A percentile compares a stretch with the other conserved stretches of the same genome.
Evolutionary conservation across 1,140 invertebrate species (phyloP).

Genomic region (Drosophila watanabei): DNA sequence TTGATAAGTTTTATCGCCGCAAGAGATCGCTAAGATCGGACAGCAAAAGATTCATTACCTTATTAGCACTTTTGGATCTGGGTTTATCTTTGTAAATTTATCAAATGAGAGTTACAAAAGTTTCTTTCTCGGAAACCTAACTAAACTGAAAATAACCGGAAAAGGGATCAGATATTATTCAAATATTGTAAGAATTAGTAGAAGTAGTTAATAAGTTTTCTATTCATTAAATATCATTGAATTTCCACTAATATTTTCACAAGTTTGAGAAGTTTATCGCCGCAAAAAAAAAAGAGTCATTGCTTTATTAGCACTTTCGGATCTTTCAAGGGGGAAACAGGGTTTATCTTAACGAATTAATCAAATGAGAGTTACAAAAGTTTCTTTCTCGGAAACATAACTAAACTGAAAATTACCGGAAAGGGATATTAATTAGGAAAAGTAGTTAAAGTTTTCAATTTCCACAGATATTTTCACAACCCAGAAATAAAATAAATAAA

Average conservation of each 20-base stretch:
- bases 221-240: neutral
- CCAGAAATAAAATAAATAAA: constrained; percentile 10
- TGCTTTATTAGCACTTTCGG: constrained; percentile 45
- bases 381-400: neutral
- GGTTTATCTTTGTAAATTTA: no score
- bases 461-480: neutral
- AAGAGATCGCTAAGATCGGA: no score
- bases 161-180: neutral
- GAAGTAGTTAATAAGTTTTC: neutral
- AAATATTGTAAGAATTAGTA: neutral
- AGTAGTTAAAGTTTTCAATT: no score
- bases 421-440: neutral
- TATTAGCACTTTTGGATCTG: no score
- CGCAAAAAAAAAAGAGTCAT: constrained; percentile 24
- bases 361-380: neutral
- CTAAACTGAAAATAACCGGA: neutral
- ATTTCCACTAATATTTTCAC: no score
- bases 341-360: neutral
- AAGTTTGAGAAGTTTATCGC: no score
- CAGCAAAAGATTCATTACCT: no score
- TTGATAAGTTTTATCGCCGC: no score
- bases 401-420: neutral
- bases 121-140: neutral
- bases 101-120: no score
- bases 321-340: neutral